Percentiles rank a stretch among this genome's conserved stretches.
Conservation (phyloP, 2,113 vertebrate genomes). For the Oreochromis niloticus region DNA sequence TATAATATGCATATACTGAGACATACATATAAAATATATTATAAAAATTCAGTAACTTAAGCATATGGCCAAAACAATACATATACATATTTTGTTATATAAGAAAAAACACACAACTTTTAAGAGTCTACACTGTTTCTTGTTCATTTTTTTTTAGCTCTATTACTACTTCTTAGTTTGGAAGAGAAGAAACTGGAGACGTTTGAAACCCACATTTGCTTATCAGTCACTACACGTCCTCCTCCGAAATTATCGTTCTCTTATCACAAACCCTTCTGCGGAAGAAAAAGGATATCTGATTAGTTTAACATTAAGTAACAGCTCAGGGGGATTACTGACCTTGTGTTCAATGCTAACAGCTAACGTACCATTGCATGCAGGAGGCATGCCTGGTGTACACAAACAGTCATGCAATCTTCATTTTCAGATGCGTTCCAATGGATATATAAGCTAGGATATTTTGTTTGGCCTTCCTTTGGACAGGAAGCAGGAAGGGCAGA, state of each 20-base stretch:
- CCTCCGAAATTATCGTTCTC: neutral
- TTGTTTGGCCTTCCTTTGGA: neutral
- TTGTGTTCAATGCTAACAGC: neutral
- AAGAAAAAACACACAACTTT: neutral
- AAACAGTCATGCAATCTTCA: neutral
- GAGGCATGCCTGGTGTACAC: neutral
- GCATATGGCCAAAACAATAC: neutral
- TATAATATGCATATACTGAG: neutral
- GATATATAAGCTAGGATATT: neutral
- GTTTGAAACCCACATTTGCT: neutral
- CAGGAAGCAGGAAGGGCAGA: neutral
- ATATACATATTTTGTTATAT: neutral
- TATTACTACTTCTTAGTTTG: neutral
- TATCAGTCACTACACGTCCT: neutral
- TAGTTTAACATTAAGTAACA: neutral
- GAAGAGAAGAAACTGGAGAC: neutral
- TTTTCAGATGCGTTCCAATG: neutral
- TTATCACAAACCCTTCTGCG: neutral
- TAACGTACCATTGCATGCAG: neutral
- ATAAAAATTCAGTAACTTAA: neutral
- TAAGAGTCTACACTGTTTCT: neutral
- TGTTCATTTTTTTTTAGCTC: neutral
- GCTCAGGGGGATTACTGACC: neutral
- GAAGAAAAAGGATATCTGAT: neutral
- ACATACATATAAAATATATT: neutral